These are phyloP conservation scores for Conchocele bisecta DNA, from an alignment of 2,888 invertebrate species.

Conservation along the genomic window DNA sequence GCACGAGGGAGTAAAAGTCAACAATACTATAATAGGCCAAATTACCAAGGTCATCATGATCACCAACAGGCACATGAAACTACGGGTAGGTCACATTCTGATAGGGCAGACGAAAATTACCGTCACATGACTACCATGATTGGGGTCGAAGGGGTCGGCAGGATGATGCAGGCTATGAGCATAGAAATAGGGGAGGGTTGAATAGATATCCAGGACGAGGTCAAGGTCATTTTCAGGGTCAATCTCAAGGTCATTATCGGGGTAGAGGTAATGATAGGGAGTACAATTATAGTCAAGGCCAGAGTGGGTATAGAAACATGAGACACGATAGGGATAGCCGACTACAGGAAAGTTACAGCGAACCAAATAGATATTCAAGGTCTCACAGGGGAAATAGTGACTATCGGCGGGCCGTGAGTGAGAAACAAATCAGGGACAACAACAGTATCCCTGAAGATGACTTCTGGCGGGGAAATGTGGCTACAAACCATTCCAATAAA, in stretches of 20 bases:
- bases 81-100: constrained; percentile 6
- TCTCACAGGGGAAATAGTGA: constrained; percentile 12
- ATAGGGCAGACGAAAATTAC: too few relatives aligned
- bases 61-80: not conserved
- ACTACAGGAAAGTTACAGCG: not conserved
- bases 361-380: constrained; percentile 10
- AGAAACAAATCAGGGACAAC: not conserved
- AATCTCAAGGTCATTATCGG: constrained; percentile 9
- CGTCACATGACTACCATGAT: too few relatives aligned
- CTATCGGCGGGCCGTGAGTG: constrained; percentile 5
- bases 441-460: not conserved
- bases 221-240: constrained; percentile 1
- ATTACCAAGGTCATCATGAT: not conserved
- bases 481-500: not conserved
- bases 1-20: not conserved
- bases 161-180: constrained; percentile 14
- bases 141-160: constrained; percentile 15
- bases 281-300: constrained; percentile 3
- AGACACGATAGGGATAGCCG: not conserved
- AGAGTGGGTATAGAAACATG: constrained; percentile 9
- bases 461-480: not conserved
- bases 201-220: too few relatives aligned
- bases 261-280: constrained; percentile 18
- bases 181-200: constrained; percentile 18
- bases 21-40: not conserved